Evolutionary conservation across 2,797 vertebrate species (phyloP), one percentile per base, ranked within the genome.

Genomic region (Gadopsis bispinosus): DNA sequence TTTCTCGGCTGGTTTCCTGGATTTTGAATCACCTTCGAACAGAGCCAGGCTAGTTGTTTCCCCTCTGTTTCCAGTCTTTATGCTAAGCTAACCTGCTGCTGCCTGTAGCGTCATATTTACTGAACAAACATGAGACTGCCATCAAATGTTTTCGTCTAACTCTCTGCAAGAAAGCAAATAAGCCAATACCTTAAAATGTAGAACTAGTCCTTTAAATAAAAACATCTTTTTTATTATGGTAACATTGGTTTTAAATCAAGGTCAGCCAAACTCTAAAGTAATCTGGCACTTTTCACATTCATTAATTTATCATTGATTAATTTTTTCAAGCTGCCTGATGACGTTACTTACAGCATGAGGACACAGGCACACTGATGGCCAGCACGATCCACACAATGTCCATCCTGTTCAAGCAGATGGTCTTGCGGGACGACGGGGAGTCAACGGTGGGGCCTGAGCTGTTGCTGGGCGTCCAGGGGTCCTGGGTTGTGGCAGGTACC

Each of bases 351-450:
- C 98, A 99, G 90, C 98, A 99, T 1, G 97, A 97, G 59, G 98
- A 98, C 93, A 99, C 97, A 56, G 97, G 96, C 80, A 99, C 97
- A 1, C 97, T 98, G 95, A 99, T 97, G 79, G 97, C 97, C 88
- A 99, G 89, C 88, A 99, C 96, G 77, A 99, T 97, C 98, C 98
- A 99, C 89, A 96, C 96, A 48, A 99, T 96, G 91, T 99, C 97
- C 96, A 99, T 96, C 95, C 96, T 97, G 95, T 96, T 97, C 86
- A 99, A 91, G 85, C 98, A 99, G 95, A 99, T 97, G 84, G 95
- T 95, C 80, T 93, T 90, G 86, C 94, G 96, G 77, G 96, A 94
- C 12, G 94, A 91, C 1, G 96, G 93, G 29, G 97, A 88, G 87
- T 96, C 93, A 3, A 94, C 92, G 0, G 93, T 93, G 0, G 97